These are phyloP conservation scores for Condylostylus longicornis DNA, from an alignment of 1,140 invertebrate species.

Conservation along the genomic window DNA sequence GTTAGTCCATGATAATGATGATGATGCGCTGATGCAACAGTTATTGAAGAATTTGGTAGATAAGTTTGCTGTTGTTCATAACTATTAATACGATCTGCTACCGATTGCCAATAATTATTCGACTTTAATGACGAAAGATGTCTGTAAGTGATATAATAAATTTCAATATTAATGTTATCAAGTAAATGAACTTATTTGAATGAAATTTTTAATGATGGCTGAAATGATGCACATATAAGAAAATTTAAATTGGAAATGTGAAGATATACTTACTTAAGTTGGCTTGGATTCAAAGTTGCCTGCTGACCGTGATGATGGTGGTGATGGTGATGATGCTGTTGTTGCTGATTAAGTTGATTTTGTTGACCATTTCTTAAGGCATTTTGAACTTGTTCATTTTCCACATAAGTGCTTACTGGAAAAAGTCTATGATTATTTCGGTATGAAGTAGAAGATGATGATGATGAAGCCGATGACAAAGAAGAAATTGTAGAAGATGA, in stretches of 20 bases:
- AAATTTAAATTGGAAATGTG: too few species aligned
- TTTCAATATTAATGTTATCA: too few species aligned
- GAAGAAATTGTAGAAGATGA: not conserved
- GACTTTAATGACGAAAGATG: not conserved
- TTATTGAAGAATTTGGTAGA: conserved; percentile 28
- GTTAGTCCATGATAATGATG: too few species aligned
- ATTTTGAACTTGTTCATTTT: conserved; percentile 34
- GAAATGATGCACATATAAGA: too few species aligned
- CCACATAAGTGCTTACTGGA: conserved; percentile 43
- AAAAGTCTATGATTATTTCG: conserved; percentile 36
- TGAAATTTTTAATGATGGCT: too few species aligned
- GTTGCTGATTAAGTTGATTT: conserved; percentile 5
- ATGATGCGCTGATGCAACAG: conserved; percentile 28
- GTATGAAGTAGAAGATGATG: conserved; percentile 10
- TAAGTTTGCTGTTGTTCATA: conserved; percentile 16
- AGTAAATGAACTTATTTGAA: too few species aligned
- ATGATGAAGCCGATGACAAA: conserved; percentile 1
- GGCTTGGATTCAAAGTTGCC: too few species aligned
- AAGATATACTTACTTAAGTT: too few species aligned
- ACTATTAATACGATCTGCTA: conserved; percentile 53
- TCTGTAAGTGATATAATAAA: not conserved
- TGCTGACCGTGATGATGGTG: too few species aligned
- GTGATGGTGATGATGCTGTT: not conserved
- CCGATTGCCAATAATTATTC: conserved; percentile 34
- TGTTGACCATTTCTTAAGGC: conserved; percentile 7